These are phyloP conservation scores for Leucosticte australis DNA, from an alignment of 2,113 vertebrate species.

Conservation along the genomic window DNA sequence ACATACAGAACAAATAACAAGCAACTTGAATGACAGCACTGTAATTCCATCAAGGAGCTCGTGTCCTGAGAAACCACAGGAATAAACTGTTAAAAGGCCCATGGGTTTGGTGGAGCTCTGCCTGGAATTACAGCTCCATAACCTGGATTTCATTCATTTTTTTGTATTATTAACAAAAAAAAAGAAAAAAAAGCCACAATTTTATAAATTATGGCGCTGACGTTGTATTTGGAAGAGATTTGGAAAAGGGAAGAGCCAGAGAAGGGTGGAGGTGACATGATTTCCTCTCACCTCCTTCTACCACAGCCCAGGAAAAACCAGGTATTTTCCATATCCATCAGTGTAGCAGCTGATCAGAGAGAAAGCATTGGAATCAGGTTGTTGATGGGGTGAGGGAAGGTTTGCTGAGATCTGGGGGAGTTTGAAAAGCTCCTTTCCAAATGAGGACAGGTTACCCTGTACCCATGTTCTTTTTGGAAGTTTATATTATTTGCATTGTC, in stretches of 20 bases:
- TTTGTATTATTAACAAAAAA: background rate
- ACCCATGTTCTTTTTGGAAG: background rate
- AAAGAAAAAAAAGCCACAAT: rapidly evolving
- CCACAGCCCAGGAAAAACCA: background rate
- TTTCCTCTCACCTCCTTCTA: background rate
- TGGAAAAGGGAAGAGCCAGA: background rate
- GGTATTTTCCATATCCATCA: background rate
- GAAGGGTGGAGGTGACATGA: background rate
- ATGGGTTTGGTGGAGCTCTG: background rate
- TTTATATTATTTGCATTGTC: background rate
- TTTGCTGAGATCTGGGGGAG: background rate
- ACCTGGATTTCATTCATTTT: background rate
- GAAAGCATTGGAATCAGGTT: background rate
- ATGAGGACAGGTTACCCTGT: background rate
- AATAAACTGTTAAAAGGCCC: background rate
- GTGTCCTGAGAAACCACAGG: background rate
- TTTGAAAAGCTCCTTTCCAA: constrained; percentile 19
- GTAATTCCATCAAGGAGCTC: constrained; percentile 24
- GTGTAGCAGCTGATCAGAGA: background rate
- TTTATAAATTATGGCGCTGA: background rate
- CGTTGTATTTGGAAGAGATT: background rate
- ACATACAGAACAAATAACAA: constrained; percentile 46
- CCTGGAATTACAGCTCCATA: background rate
- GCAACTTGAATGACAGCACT: constrained; percentile 31
- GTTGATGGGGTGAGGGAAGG: background rate